phyloP scores from a whole-genome alignment of 2,797 vertebrate species.

The Etheostoma nigrum region DNA sequence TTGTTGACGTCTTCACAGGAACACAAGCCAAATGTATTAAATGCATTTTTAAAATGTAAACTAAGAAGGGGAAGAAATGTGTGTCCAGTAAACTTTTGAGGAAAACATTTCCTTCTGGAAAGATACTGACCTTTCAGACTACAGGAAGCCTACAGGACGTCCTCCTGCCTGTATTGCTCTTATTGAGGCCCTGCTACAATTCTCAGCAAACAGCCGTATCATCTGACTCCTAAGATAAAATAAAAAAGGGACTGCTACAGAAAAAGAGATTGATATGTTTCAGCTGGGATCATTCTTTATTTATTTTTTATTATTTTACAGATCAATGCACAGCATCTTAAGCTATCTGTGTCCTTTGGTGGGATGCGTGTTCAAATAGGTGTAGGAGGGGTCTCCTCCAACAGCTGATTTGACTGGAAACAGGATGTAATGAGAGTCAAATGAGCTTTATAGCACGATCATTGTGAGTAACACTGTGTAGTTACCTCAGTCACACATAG shows the following conservation, averaged over 20 bases:
- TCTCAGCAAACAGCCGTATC: constrained; percentile 43
- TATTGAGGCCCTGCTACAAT: constrained; percentile 32
- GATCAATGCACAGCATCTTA: constrained; percentile 1
- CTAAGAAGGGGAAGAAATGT: constrained; percentile 44
- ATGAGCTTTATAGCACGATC: constrained; percentile 54
- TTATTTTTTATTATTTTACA: constrained; percentile 15
- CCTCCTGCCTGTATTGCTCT: constrained; percentile 33
- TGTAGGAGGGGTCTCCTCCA: neutral
- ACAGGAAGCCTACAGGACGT: constrained; percentile 38
- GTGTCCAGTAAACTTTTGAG: constrained; percentile 37
- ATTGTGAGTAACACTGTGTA: constrained; percentile 49
- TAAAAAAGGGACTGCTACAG: constrained; percentile 6
- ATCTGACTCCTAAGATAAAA: constrained; percentile 46
- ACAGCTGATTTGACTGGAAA: constrained; percentile 42
- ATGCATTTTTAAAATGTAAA: constrained; percentile 49
- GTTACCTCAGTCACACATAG: constrained; percentile 81
- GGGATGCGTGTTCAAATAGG: neutral
- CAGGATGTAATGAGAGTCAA: constrained; percentile 49
- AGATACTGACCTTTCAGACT: constrained; percentile 27
- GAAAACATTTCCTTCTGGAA: constrained; percentile 47
- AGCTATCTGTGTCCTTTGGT: constrained; percentile 5
- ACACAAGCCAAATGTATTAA: constrained; percentile 46
- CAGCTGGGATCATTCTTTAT: constrained; percentile 45
- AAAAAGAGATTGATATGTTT: constrained; percentile 43
- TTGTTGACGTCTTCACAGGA: constrained; percentile 37